phyloP scores from a whole-genome alignment of 1,140 invertebrate genomes.

The Maniola jurtina region DNA sequence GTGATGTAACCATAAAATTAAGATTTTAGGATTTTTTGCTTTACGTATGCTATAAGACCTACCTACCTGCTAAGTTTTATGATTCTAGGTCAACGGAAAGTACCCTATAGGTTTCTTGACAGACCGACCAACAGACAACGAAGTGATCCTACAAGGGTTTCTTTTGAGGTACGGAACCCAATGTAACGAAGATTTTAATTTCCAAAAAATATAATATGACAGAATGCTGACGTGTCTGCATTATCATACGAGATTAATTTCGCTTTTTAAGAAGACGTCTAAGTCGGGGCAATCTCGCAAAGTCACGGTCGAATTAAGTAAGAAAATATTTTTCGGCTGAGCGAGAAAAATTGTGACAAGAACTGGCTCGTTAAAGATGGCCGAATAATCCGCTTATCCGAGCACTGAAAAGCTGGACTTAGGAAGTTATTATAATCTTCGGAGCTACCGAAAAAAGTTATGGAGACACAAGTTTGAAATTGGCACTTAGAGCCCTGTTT shows the following conservation, averaged over 20 bases:
- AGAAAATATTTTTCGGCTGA: conserved; percentile 27
- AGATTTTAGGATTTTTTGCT: too few species aligned
- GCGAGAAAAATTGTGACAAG: conserved; percentile 17
- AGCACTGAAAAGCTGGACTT: conserved; percentile 9
- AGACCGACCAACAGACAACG: too few species aligned
- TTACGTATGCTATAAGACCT: too few species aligned
- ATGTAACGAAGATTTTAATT: neutral
- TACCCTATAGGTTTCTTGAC: too few species aligned
- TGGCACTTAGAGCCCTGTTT: neutral
- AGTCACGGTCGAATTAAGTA: conserved; percentile 40
- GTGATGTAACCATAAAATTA: too few species aligned
- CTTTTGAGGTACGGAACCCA: too few species aligned
- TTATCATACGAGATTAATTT: conserved; percentile 36
- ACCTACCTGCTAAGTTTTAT: too few species aligned
- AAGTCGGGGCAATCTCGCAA: conserved; percentile 28
- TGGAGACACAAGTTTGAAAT: neutral
- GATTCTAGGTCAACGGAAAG: too few species aligned
- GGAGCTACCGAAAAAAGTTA: neutral
- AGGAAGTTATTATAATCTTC: conserved; percentile 8
- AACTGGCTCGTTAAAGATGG: conserved; percentile 26
- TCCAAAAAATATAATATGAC: neutral
- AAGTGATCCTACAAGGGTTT: too few species aligned
- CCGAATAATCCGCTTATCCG: conserved; percentile 17
- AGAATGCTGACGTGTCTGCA: conserved; percentile 17
- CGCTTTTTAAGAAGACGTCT: conserved; percentile 10